phyloP scores from a whole-genome alignment of 30 jellyfish, hydroid and myxozoan species.

The Chironex yamaguchii region DNA sequence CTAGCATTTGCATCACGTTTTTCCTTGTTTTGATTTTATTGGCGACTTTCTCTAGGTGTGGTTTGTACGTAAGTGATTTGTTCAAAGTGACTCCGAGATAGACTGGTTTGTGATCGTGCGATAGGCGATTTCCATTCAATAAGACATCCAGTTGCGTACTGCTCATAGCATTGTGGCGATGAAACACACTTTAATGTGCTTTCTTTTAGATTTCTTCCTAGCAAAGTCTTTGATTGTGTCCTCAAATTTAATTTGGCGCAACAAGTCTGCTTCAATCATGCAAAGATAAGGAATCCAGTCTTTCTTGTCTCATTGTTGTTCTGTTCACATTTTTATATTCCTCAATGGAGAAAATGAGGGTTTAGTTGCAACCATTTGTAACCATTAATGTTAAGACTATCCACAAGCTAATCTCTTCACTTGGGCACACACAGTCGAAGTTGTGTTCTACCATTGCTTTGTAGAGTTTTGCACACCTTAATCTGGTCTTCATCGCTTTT shows the following conservation, averaged over 20 bases:
- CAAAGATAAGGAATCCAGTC: slow-evolving; percentile 31
- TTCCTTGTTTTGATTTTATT: no score
- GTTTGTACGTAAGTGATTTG: no score
- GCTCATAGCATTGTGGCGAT: no score
- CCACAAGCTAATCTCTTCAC: slow-evolving; percentile 32
- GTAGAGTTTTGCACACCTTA: neutral
- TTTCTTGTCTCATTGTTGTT: slow-evolving; percentile 43
- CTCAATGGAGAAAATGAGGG: slow-evolving; percentile 41
- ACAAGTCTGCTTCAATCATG: slow-evolving; percentile 36
- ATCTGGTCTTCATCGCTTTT: slow-evolving; percentile 2
- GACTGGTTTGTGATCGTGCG: no score
- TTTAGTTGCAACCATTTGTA: slow-evolving; percentile 40
- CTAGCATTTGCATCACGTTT: no score
- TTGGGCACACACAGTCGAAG: slow-evolving; percentile 27
- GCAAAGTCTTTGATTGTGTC: slow-evolving; percentile 31
- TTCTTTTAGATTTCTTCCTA: slow-evolving; percentile 11
- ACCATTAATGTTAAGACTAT: slow-evolving; percentile 27
- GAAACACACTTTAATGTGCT: neutral
- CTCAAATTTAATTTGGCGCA: slow-evolving; percentile 8
- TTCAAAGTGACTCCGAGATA: no score
- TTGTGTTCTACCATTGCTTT: slow-evolving; percentile 10
- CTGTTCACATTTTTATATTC: slow-evolving; percentile 15
- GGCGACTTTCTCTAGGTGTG: no score
- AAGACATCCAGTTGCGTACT: no score
- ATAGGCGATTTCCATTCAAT: no score